Evolutionary conservation across 1,140 invertebrate genomes (phyloP).

Genomic region (Xylocopa sonorina): DNA sequence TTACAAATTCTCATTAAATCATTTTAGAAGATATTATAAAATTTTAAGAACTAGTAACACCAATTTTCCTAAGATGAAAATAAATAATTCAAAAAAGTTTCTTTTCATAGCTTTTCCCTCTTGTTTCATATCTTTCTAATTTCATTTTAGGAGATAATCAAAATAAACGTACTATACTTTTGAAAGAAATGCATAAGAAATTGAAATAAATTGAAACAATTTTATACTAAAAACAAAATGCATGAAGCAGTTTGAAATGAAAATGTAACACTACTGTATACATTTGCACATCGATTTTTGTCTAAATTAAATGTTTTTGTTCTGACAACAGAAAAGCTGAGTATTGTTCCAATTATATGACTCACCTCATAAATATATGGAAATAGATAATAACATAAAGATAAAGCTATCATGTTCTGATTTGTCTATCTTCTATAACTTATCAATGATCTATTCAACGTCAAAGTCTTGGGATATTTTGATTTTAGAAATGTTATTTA

Average conservation of each 20-base stretch:
- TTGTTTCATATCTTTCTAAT: too few species aligned
- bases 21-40: too few species aligned
- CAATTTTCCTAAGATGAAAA: too few species aligned
- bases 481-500: constrained; percentile 48
- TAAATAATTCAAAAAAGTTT: too few species aligned
- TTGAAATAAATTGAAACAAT: too few species aligned
- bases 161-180: too few species aligned
- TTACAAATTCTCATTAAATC: too few species aligned
- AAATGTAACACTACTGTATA: neutral
- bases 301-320: neutral
- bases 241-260: neutral
- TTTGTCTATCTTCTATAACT: constrained; percentile 22
- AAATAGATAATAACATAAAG: constrained; percentile 12
- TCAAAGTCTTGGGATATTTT: constrained; percentile 40
- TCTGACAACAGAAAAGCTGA: neutral
- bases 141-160: too few species aligned
- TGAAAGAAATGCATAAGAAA: too few species aligned
- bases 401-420: constrained; percentile 47
- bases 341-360: constrained; percentile 3
- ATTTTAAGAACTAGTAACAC: too few species aligned
- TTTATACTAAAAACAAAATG: too few species aligned
- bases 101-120: too few species aligned
- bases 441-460: constrained; percentile 18
- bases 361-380: neutral
- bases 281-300: neutral